Percentiles rank a stretch among this genome's conserved stretches.
phyloP scores from a whole-genome alignment of 2,888 invertebrate genomes.

The Papilio protenor region DNA sequence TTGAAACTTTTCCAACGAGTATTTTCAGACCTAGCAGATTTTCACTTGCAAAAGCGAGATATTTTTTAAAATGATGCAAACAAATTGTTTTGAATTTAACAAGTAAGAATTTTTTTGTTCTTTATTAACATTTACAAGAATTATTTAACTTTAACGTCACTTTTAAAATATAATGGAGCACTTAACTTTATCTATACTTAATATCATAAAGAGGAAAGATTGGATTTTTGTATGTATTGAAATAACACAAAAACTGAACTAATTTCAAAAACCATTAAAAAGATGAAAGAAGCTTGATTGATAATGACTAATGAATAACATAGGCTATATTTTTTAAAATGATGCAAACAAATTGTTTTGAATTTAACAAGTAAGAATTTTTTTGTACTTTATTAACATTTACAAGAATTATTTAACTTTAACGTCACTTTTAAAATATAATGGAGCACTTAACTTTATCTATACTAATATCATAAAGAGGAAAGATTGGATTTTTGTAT shows the following conservation, averaged over 20 bases:
- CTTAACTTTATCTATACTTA: not conserved
- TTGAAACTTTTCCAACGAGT: constrained; percentile 41
- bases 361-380: not conserved
- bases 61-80: constrained; percentile 32
- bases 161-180: not conserved
- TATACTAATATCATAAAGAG: not conserved
- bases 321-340: not conserved
- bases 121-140: too few relatives aligned
- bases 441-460: not conserved
- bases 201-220: too few relatives aligned
- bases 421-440: not conserved
- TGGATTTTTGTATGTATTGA: too few relatives aligned
- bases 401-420: not conserved
- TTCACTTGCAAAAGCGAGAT: constrained; percentile 17
- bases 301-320: too few relatives aligned
- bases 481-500: too few relatives aligned
- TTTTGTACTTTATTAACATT: not conserved
- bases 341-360: constrained; percentile 36
- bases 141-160: not conserved
- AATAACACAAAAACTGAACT: too few relatives aligned
- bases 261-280: too few relatives aligned
- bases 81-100: constrained; percentile 34
- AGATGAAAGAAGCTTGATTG: too few relatives aligned
- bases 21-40: constrained; percentile 41
- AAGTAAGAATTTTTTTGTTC: not conserved